Conservation (phyloP, 2,113 vertebrate species). For the Jacana jacana region DNA sequence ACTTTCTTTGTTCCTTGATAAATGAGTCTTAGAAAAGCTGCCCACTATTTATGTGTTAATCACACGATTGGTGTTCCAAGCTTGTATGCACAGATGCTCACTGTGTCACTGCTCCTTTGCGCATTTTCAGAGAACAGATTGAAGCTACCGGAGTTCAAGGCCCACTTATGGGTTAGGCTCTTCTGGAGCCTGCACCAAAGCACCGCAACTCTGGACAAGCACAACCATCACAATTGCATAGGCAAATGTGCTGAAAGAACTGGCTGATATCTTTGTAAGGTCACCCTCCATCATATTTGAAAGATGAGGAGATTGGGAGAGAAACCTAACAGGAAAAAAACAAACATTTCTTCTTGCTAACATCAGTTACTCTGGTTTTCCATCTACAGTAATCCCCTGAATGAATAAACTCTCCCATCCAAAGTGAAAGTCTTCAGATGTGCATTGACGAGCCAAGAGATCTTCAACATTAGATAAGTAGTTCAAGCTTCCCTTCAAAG, state of each 20-base stretch:
- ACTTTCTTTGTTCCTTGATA: not conserved
- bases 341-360: not conserved
- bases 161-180: not conserved
- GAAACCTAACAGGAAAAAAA: not conserved
- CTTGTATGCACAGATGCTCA: not conserved
- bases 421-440: not conserved
- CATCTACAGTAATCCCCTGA: not conserved
- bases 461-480: not conserved
- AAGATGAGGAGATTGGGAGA: not conserved
- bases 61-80: not conserved
- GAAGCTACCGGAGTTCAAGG: not conserved
- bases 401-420: not conserved
- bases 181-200: not conserved
- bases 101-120: not conserved
- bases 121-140: not conserved
- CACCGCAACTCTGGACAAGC: too few species aligned
- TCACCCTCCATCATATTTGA: not conserved
- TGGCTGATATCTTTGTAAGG: not conserved
- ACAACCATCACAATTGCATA: not conserved
- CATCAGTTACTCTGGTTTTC: not conserved
- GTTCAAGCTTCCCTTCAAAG: not conserved
- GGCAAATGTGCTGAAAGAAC: not conserved
- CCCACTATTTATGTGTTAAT: not conserved
- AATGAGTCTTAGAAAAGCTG: not conserved
- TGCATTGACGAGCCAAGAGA: not conserved